Evolutionary conservation across 1,140 invertebrate genomes (phyloP), one percentile per base, ranked within the genome.

Genomic region (Drosophila saltans): DNA sequence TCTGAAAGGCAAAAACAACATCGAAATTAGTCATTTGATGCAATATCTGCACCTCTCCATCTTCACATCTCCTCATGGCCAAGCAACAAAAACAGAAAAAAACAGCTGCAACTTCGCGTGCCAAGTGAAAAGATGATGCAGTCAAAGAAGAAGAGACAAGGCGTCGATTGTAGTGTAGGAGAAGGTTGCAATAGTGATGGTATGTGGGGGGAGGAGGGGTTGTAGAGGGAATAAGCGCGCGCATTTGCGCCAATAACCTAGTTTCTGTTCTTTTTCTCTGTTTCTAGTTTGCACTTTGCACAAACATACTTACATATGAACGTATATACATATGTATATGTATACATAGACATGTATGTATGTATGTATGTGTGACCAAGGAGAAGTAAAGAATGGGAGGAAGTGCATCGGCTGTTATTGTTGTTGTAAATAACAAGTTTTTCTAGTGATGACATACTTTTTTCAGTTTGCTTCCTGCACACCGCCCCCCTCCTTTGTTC

Each of bases 401-500:
- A 61, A 56, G 45, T 78, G 58, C 62, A 70, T 58, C 59, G 40
- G n/a, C 8, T 70, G 59, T 69, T 73, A 43, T 58, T 69, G 52
- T 58, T 75, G 52, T 64, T 70, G 76, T 64, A 75, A 78, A 84
- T 84, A 77, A 82, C 80, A 83, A 83, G 80, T 83, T 83, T 83
- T 79, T 72, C 83, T 83, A 84, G 67, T 89, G 77, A 88, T 88
- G 83, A 88, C 83, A 88, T 77, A 88, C 73, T 78, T 88, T 78
- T 67, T 59, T 52, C 45, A 52, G 45, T 52, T 26, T 52, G 45
- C 21, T 52, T 52, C 45, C 45, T 48, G 21, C 45, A 52, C 62
- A 66, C 36, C 62, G 64, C 36, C 66, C 36, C 36, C 33, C 30
- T 66, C 28, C 26, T 56, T 57, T 78, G n/a, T 55, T 43, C 28